Percentiles rank a stretch among this genome's conserved stretches.
Conservation (phyloP, 2,888 invertebrate genomes). For the Brachyptera risi region DNA sequence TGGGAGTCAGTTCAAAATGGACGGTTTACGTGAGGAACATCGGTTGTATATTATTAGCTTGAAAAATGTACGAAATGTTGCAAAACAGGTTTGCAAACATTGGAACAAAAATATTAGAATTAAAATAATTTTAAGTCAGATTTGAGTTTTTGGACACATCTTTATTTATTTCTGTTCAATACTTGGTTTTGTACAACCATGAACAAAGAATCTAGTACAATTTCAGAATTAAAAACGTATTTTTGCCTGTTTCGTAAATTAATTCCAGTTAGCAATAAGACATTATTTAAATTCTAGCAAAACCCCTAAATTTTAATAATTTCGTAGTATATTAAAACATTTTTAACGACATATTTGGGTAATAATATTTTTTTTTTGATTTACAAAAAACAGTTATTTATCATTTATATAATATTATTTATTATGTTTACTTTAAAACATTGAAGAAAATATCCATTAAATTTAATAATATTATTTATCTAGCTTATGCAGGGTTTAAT, state of each 20-base stretch:
- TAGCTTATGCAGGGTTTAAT: constrained; percentile 3
- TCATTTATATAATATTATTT: too few species aligned
- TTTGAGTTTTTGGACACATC: constrained; percentile 17
- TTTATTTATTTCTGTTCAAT: background rate
- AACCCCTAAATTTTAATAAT: constrained; percentile 23
- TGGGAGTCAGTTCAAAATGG: too few species aligned
- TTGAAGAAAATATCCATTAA: constrained; percentile 28
- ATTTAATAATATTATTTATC: constrained; percentile 24
- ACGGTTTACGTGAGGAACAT: too few species aligned
- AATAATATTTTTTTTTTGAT: constrained; percentile 16
- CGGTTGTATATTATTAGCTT: constrained; percentile 1
- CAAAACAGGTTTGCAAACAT: constrained; percentile 8
- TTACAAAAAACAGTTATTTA: constrained; percentile 20
- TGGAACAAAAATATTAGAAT: constrained; percentile 9
- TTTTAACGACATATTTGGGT: constrained; percentile 30
- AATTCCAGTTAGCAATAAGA: constrained; percentile 12
- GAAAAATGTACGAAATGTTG: constrained; percentile 22
- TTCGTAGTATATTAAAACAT: constrained; percentile 23
- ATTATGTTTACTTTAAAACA: constrained; percentile 28
- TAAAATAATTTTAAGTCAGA: constrained; percentile 25
- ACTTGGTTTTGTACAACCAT: background rate
- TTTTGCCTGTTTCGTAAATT: constrained; percentile 7
- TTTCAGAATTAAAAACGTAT: background rate
- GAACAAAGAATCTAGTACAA: too few species aligned
- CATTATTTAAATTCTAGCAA: constrained; percentile 13